Percentiles rank a stretch among this genome's conserved stretches.
Conservation (phyloP, 2,888 invertebrate genomes). For the Rugalucina vietnamica region DNA sequence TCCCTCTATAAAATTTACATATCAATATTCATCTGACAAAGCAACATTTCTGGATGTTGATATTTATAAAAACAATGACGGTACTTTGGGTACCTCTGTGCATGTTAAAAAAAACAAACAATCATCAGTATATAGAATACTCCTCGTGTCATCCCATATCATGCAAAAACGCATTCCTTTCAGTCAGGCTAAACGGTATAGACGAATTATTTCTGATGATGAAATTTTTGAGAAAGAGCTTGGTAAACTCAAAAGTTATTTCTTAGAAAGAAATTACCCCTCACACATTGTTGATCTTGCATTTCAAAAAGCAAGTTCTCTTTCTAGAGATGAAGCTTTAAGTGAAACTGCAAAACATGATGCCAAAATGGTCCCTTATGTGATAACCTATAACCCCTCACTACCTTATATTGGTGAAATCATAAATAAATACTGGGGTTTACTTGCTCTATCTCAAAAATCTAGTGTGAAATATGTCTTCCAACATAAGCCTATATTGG, state of each 20-base stretch:
- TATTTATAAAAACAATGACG: background rate
- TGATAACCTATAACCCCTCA: background rate
- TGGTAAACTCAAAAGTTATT: background rate
- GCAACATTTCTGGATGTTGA: background rate
- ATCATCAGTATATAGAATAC: background rate
- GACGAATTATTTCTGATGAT: background rate
- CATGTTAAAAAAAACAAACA: background rate
- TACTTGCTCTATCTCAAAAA: background rate
- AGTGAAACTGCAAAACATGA: background rate
- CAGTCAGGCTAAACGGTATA: background rate
- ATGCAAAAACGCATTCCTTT: background rate
- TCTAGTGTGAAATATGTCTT: too few relatives aligned
- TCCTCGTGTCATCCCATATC: background rate
- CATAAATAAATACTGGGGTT: background rate
- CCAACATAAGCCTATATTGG: background rate
- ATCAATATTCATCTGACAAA: background rate
- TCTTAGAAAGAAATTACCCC: background rate
- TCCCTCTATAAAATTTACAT: background rate
- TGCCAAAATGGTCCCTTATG: background rate
- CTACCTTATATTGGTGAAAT: background rate
- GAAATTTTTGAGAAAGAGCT: background rate
- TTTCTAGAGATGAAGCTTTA: background rate
- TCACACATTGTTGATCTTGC: background rate
- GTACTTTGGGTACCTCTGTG: background rate
- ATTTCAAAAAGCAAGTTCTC: background rate